Evolutionary conservation across 2,113 vertebrate species (phyloP).

Genomic region (Sminthopsis crassicaudata): DNA sequence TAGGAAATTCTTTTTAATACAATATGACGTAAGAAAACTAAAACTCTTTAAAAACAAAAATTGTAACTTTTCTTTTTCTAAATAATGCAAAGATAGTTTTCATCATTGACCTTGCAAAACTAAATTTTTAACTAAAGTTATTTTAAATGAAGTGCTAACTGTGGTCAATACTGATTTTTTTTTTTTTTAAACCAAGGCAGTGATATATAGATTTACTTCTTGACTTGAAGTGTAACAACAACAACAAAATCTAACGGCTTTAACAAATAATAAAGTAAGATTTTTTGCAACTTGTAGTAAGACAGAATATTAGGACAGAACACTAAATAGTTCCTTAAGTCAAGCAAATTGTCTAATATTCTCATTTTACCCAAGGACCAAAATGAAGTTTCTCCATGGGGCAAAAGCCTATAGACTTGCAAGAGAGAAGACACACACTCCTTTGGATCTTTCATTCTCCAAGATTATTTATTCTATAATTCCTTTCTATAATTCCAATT

Average conservation of each 20-base stretch:
- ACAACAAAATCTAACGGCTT: no score
- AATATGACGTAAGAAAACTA: constrained; percentile 21
- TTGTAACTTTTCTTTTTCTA: no score
- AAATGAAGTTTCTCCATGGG: background rate
- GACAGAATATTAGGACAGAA: background rate
- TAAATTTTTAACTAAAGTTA: no score
- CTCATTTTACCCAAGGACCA: background rate
- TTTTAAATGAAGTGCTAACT: background rate
- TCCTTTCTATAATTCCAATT: background rate
- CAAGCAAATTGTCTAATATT: background rate
- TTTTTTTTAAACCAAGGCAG: background rate
- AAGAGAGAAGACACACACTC: background rate
- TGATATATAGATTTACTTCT: background rate
- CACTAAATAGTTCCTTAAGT: background rate
- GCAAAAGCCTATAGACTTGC: background rate
- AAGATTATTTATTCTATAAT: background rate
- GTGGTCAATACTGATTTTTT: background rate
- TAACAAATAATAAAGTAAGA: background rate
- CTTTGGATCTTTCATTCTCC: background rate
- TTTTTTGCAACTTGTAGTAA: background rate
- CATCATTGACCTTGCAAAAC: no score
- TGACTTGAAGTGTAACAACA: background rate
- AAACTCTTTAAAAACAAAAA: background rate
- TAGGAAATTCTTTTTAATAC: constrained; percentile 4
- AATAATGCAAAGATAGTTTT: no score